Evolutionary conservation across 2,888 invertebrate genomes (phyloP).

Genomic region (Eustalomyia histrio): DNA sequence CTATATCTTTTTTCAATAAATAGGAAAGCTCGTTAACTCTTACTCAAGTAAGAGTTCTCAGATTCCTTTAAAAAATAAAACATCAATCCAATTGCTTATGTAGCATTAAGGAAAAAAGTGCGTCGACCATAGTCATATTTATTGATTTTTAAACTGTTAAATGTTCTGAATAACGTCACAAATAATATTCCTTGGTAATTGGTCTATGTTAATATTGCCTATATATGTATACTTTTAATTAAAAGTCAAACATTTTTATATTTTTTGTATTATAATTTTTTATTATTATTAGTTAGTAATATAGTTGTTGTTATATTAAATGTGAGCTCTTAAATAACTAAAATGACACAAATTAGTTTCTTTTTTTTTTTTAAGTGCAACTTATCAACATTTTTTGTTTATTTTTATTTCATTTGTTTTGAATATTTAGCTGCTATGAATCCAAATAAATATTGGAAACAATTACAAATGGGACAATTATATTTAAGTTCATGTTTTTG

Average conservation of each 20-base stretch:
- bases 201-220: too few relatives aligned
- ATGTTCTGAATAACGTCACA: too few relatives aligned
- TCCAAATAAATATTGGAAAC: conserved; percentile 17
- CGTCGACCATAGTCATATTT: too few relatives aligned
- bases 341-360: conserved; percentile 61
- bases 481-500: neutral
- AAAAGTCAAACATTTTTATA: conserved; percentile 18
- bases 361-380: conserved; percentile 37
- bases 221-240: neutral
- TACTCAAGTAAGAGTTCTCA: too few relatives aligned
- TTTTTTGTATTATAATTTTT: conserved; percentile 52
- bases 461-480: conserved; percentile 4
- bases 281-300: conserved; percentile 54
- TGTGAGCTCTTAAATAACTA: conserved; percentile 63
- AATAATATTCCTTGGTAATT: too few relatives aligned
- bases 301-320: conserved; percentile 47
- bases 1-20: too few relatives aligned
- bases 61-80: too few relatives aligned
- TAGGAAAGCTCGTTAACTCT: too few relatives aligned
- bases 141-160: too few relatives aligned
- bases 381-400: conserved; percentile 32
- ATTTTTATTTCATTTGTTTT: conserved; percentile 22
- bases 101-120: too few relatives aligned
- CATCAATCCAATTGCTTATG: too few relatives aligned
- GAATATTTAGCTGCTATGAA: conserved; percentile 37